phyloP scores from a whole-genome alignment of 2,797 vertebrate species.

The Acanthis flammea region DNA sequence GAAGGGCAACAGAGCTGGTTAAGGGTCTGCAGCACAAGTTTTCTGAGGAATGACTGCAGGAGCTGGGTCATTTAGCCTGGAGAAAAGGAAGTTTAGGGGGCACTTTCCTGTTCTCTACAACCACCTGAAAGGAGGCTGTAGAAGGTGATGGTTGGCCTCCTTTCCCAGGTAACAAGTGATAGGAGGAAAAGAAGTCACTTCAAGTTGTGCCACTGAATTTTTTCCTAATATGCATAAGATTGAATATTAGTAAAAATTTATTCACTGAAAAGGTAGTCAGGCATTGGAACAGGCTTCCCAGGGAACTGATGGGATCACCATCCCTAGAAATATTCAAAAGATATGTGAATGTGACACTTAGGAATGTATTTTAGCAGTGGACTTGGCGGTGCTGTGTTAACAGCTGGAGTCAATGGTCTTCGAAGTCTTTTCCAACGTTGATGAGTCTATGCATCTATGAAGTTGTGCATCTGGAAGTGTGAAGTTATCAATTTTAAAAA shows the following conservation, averaged over 20 bases:
- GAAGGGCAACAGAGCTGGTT: fast-evolving
- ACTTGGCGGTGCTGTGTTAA: not conserved
- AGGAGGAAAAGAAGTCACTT: not conserved
- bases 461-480: fast-evolving
- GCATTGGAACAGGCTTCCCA: not conserved
- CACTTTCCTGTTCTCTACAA: not conserved
- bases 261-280: not conserved
- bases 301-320: not conserved
- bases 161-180: not conserved
- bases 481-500: fast-evolving
- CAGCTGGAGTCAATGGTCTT: not conserved
- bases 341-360: not conserved
- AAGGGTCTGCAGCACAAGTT: not conserved
- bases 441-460: fast-evolving
- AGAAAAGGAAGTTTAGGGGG: not conserved
- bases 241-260: not conserved
- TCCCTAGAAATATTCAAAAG: not conserved
- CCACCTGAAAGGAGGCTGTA: not conserved
- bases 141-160: not conserved
- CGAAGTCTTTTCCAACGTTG: not conserved
- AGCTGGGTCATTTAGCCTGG: not conserved
- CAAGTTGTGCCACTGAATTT: not conserved
- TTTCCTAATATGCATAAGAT: not conserved
- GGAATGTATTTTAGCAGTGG: not conserved
- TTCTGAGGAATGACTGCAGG: not conserved